Percentiles rank a stretch among this genome's conserved stretches.
phyloP scores from a whole-genome alignment of 2,797 vertebrate species.

The Cottoperca gobio region DNA sequence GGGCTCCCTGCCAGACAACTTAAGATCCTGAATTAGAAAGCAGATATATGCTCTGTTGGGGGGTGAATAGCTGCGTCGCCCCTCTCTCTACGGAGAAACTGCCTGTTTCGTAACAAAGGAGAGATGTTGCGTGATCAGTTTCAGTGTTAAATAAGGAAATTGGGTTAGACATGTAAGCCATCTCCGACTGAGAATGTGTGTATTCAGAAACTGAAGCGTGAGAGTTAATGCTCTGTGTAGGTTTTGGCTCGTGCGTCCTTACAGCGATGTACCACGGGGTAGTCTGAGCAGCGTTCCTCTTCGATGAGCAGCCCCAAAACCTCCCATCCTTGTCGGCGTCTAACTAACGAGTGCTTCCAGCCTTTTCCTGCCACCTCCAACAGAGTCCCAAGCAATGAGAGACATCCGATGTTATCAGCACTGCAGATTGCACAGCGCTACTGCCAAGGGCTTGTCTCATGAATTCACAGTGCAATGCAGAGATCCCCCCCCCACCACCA shows the following conservation, averaged over 20 bases:
- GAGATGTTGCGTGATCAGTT: slow-evolving; percentile 22
- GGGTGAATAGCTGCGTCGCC: neutral
- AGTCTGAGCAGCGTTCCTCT: slow-evolving; percentile 26
- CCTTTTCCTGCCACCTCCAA: slow-evolving; percentile 39
- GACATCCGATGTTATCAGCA: slow-evolving; percentile 62
- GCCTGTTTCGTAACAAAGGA: slow-evolving; percentile 30
- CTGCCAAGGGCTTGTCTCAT: slow-evolving; percentile 58
- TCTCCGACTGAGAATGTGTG: slow-evolving; percentile 23
- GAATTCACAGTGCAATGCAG: slow-evolving; percentile 50
- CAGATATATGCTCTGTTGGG: slow-evolving; percentile 23
- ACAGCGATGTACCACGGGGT: slow-evolving; percentile 34
- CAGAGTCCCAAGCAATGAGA: slow-evolving; percentile 47
- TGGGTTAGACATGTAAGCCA: slow-evolving; percentile 16
- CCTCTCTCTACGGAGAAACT: slow-evolving; percentile 25
- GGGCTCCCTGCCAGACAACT: slow-evolving; percentile 65
- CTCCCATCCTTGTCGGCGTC: slow-evolving; percentile 26
- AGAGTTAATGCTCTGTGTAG: slow-evolving; percentile 38
- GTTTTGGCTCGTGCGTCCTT: slow-evolving; percentile 39
- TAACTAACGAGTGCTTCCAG: slow-evolving; percentile 35
- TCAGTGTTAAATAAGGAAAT: slow-evolving; percentile 34
- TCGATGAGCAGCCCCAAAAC: slow-evolving; percentile 51
- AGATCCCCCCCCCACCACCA: neutral
- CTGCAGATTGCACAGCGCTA: slow-evolving; percentile 53
- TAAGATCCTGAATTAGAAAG: slow-evolving; percentile 67
- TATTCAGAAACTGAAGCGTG: slow-evolving; percentile 21